phyloP scores from a whole-genome alignment of 2,113 vertebrate species.

The Poeciliopsis occidentalis region DNA sequence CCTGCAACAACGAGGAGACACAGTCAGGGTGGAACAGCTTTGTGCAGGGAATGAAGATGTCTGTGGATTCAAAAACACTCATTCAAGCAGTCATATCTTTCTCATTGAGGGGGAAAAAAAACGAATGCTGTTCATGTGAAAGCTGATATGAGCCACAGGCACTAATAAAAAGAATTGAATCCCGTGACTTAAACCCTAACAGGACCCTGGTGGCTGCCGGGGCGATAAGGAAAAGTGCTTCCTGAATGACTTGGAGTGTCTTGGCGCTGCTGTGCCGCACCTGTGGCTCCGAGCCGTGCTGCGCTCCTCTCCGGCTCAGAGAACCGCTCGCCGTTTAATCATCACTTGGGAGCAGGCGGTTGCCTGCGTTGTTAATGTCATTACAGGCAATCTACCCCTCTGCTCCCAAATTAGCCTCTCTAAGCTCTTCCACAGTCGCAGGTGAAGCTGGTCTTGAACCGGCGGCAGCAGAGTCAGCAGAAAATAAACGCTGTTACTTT shows the following conservation, averaged over 20 bases:
- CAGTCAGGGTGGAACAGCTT: constrained; percentile 14
- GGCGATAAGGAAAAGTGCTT: constrained; percentile 72
- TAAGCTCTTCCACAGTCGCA: constrained; percentile 5
- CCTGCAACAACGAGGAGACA: neutral
- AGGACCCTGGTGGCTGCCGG: constrained; percentile 63
- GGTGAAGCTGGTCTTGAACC: constrained; percentile 48
- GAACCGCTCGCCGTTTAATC: constrained; percentile 27
- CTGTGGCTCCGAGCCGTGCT: constrained; percentile 59
- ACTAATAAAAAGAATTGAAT: constrained; percentile 62
- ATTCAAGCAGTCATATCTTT: constrained; percentile 21
- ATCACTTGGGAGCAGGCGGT: constrained; percentile 35
- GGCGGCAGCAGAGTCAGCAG: neutral
- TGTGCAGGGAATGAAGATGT: constrained; percentile 17
- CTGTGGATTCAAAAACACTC: constrained; percentile 13
- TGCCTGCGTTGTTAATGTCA: constrained; percentile 33
- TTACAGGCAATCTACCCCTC: constrained; percentile 28
- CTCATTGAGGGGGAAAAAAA: neutral
- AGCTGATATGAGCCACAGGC: constrained; percentile 49
- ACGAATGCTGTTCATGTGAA: constrained; percentile 25
- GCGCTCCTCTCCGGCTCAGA: constrained; percentile 12
- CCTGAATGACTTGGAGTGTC: constrained; percentile 69
- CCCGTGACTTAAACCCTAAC: constrained; percentile 64
- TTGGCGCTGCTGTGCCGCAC: constrained; percentile 58
- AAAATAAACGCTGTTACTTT: constrained; percentile 13
- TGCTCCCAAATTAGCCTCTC: constrained; percentile 18